These are phyloP conservation scores for Ametastegia equiseti DNA, from an alignment of 2,888 invertebrate genomes.

Conservation along the genomic window DNA sequence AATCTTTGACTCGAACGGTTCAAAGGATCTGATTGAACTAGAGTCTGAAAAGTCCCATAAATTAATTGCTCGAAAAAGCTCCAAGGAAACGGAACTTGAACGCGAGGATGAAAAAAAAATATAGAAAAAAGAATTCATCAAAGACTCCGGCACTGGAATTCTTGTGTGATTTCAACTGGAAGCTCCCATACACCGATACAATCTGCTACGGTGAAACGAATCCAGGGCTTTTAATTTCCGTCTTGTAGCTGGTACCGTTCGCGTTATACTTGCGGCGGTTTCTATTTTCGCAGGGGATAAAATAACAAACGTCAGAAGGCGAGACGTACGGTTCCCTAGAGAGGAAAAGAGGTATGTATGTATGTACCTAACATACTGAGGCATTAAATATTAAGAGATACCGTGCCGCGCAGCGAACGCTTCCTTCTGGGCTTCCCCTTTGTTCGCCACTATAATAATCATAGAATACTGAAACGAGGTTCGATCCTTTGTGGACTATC, in stretches of 20 bases:
- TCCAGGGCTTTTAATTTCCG: background rate
- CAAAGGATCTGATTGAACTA: too few relatives aligned
- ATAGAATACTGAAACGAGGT: constrained; percentile 45
- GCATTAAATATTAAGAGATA: constrained; percentile 44
- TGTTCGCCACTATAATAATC: constrained; percentile 47
- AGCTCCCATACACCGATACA: background rate
- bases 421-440: constrained; percentile 4
- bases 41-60: too few relatives aligned
- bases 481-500: constrained; percentile 37
- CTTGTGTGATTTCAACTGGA: background rate
- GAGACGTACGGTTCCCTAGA: constrained; percentile 30
- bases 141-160: background rate
- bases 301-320: constrained; percentile 17
- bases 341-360: constrained; percentile 28
- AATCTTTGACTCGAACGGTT: too few relatives aligned
- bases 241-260: background rate
- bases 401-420: background rate
- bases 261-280: background rate
- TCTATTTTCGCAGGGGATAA: background rate
- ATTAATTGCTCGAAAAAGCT: too few relatives aligned
- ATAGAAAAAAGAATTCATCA: too few relatives aligned
- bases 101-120: too few relatives aligned
- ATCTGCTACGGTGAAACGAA: background rate
- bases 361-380: constrained; percentile 33
- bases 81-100: too few relatives aligned